Base-by-base conservation (phyloP, 2,113 vertebrate genomes). In the Synchiropus splendidus region DNA sequence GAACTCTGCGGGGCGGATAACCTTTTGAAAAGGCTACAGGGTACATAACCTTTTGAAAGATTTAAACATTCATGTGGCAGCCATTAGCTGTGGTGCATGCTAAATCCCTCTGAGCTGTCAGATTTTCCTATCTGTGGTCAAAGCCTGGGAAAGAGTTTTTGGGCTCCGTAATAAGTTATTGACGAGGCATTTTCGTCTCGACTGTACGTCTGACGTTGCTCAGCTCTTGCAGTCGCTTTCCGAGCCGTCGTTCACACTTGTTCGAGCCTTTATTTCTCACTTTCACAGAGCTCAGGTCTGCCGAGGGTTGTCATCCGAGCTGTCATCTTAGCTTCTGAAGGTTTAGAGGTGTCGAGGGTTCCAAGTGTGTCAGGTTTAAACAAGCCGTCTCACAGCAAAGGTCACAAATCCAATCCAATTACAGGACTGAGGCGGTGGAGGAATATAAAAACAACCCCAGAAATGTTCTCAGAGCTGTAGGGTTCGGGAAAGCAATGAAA, bases 321-420 rank as follows among this genome's bases (percentile, higher is more conserved):
- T 65, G 58, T 63, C 52, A 63, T 57, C 53, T 10, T 27, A 46
- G 32, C 42, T 54, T 55, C 16, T 48, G 53, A 66, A 27, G 51
- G 47, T 46, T 39, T 54, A 32, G 48, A 51, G 42, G 36, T 64
- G 58, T 54, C 62, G 47, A 9, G 41, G 61, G 58, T 70, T 52
- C 64, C 53, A 30, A 35, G 36, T 8, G 51, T 53, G 35, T 46
- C 39, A 15, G 35, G 45, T 72, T 72, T 65, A 64, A 74, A 74
- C 53, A 72, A 54, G 58, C 42, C 17, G 35, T 17, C 42, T 45
- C 4, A 2, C 15, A 47, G 40, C 42, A 77, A 77, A 77, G 73
- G 74, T 77, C 65, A 72, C 48, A n/a, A 56, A 65, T 45, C 48
- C 56, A 52, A 62, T 54, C 50, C 55, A 76, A 74, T 70, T 75